These are phyloP conservation scores for Spisula solida DNA, from an alignment of 2,888 invertebrate species.

Conservation along the genomic window DNA sequence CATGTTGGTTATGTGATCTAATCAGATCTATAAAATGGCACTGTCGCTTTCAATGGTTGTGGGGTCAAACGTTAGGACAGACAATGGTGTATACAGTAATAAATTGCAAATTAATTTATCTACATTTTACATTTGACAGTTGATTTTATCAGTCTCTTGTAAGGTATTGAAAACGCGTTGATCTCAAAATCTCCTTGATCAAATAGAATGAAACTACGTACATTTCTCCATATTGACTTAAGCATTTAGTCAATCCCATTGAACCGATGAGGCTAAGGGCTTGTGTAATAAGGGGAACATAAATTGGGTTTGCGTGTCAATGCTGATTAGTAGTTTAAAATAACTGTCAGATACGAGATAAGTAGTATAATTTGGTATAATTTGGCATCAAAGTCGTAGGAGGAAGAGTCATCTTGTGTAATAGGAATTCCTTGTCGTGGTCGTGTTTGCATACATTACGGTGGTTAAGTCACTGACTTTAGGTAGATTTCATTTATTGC, in stretches of 20 bases:
- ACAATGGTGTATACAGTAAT: conserved; percentile 10
- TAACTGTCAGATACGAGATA: background rate
- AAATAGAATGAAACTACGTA: conserved; percentile 25
- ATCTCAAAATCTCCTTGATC: conserved; percentile 42
- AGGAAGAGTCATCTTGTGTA: background rate
- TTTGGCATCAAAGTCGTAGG: background rate
- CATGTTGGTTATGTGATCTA: background rate
- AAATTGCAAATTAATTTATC: conserved; percentile 40
- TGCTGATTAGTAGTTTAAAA: background rate
- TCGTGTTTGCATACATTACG: background rate
- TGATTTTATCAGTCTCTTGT: background rate
- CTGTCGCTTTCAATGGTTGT: background rate
- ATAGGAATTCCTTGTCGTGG: background rate
- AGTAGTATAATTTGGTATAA: too few species aligned
- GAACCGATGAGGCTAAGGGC: conserved; percentile 14
- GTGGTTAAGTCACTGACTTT: background rate
- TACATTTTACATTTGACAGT: conserved; percentile 26
- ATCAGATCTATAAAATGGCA: background rate
- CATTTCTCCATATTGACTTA: conserved; percentile 36
- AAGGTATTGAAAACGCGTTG: conserved; percentile 36
- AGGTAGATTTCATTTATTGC: conserved; percentile 6
- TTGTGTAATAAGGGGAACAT: conserved; percentile 20
- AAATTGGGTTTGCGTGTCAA: conserved; percentile 24
- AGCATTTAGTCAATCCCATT: conserved; percentile 30
- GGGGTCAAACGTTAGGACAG: conserved; percentile 2